Evolutionary conservation across 2,113 vertebrate genomes (phyloP).

Genomic region (Melanostigma gelatinosum): DNA sequence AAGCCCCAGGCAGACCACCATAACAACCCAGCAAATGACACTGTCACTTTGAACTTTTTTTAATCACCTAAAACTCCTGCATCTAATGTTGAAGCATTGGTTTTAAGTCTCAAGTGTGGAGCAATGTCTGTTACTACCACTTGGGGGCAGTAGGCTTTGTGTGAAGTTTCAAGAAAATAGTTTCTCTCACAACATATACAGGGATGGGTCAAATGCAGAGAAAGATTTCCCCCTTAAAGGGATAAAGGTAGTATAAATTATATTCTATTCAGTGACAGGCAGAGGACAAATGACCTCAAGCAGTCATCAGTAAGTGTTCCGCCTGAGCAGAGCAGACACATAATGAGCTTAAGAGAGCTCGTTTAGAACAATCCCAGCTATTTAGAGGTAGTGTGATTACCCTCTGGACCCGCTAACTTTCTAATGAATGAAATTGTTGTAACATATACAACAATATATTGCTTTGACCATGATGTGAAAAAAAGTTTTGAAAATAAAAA

Average conservation of each 20-base stretch:
- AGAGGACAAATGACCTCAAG: slow-evolving; percentile 13
- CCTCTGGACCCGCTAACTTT: slow-evolving; percentile 1
- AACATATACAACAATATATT: too few species aligned
- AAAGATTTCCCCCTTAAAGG: too few species aligned
- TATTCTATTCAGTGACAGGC: neutral
- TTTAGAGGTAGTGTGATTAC: slow-evolving; percentile 80
- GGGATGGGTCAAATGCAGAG: too few species aligned
- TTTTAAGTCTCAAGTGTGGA: neutral
- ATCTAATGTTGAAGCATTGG: neutral
- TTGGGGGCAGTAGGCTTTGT: slow-evolving; percentile 74
- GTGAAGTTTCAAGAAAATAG: neutral
- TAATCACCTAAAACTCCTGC: neutral
- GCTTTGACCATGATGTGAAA: neutral
- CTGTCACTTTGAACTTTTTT: neutral
- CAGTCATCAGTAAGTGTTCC: neutral
- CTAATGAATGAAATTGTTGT: neutral
- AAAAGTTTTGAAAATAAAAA: neutral
- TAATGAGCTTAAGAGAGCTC: slow-evolving; percentile 75
- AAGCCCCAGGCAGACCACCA: neutral
- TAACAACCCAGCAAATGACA: neutral
- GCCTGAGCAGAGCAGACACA: slow-evolving; percentile 36
- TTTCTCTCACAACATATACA: neutral
- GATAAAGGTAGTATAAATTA: too few species aligned
- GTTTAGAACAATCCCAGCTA: slow-evolving; percentile 67
- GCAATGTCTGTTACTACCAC: slow-evolving; percentile 67